Base-by-base conservation (phyloP, 30 jellyfish, hydroid and myxozoan genomes). In the Hydractinia echinata region DNA sequence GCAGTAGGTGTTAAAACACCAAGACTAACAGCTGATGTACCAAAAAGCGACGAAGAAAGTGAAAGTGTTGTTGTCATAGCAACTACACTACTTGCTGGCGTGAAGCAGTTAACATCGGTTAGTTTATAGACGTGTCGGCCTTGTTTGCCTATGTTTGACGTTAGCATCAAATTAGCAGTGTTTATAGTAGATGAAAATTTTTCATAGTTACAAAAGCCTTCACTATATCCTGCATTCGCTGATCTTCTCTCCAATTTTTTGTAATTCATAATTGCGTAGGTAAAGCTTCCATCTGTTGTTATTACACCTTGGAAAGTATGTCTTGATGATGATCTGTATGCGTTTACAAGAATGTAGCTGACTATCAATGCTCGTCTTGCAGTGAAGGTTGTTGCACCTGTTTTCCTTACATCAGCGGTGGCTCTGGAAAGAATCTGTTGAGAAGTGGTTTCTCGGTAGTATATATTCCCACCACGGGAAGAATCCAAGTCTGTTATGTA, bases 81-180 rank as follows among this genome's bases (percentile, higher is more conserved):
- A 5, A 62, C 30, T 10, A 62, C 8, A 15, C 73, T 50, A 15
- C 5, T 6, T 62, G 30, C 50, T 62, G 73, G 73, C 30, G 16
- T 62, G 10, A 62, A 62, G 10, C 73, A 62, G 5, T 10, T 50
- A 15, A 15, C 10, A 50, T 62, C 30, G 73, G 73, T 62, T 50
- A 62, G 30, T 50, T 62, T 39, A 10, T 62, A 50, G 7, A 62
- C 73, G 73, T 62, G 73, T 62, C 73, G 73, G 30, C 73, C 73
- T 5, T 7, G 73, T 6, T 15, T 10, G 4, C 73, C 73, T 15
- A 62, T 10, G 30, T 62, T 62, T 62, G 73, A 62, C 30, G 73
- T 62, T 62, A 50, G 16, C 16, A 50, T 62, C 30, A 62, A 62
- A 5, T 15, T 5, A 15, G 73, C 16, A 62, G 73, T 15, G n/a